A percentile compares a stretch with the other conserved stretches of the same genome.
phyloP scores from a whole-genome alignment of 2,888 invertebrate species.

The Microchrysa polita region DNA sequence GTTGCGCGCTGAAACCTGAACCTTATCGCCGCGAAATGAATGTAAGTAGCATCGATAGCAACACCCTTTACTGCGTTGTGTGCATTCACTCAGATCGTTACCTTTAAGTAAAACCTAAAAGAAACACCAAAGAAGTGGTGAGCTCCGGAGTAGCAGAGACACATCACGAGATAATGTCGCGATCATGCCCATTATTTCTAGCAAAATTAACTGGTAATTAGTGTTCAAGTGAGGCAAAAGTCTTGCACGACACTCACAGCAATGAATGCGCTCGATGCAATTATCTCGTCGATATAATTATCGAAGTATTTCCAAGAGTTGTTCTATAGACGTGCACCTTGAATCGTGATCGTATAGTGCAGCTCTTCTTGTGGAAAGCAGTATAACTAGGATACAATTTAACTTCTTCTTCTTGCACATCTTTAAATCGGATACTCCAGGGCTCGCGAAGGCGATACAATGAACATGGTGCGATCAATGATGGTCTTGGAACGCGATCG shows the following conservation, averaged over 20 bases:
- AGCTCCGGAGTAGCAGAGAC: no score
- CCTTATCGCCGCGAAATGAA: conserved; percentile 10
- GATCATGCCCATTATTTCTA: conserved; percentile 38
- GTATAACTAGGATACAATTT: no score
- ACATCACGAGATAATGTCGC: conserved; percentile 9
- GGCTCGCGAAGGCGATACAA: background rate
- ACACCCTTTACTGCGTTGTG: background rate
- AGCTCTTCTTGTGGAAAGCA: no score
- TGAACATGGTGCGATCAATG: background rate
- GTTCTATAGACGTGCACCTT: no score
- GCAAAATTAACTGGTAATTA: conserved; percentile 40
- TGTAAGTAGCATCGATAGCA: background rate
- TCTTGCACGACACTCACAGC: conserved; percentile 19
- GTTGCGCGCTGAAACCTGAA: background rate
- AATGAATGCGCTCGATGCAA: conserved; percentile 8
- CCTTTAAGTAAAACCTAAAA: background rate
- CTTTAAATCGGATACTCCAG: background rate
- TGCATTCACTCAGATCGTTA: conserved; percentile 13
- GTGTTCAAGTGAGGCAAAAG: conserved; percentile 39
- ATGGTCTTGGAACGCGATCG: background rate
- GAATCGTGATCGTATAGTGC: no score
- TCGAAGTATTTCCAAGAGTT: background rate
- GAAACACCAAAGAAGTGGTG: no score
- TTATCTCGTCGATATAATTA: conserved; percentile 38
- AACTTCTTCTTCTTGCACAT: background rate